Percentiles rank a stretch among this genome's conserved stretches.
Conservation (phyloP, 2,888 invertebrate genomes). For the Hypsopygia costalis region DNA sequence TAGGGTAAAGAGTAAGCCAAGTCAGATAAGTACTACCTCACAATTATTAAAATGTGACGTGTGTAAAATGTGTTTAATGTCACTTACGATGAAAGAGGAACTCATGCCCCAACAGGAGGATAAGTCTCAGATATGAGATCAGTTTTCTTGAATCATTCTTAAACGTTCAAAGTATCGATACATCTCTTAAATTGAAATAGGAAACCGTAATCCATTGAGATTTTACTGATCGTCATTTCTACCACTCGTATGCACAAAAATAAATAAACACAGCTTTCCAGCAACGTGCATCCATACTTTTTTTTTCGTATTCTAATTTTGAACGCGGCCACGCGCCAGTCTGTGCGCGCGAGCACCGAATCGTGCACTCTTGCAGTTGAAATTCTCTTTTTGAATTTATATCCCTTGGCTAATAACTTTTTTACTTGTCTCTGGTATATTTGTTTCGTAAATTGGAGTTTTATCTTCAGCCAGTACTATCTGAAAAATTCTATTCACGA, state of each 20-base stretch:
- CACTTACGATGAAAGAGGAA: no score
- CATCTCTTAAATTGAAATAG: slow-evolving; percentile 1
- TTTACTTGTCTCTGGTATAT: slow-evolving; percentile 4
- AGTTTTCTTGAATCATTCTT: no score
- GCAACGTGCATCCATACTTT: slow-evolving; percentile 60
- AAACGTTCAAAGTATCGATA: background rate
- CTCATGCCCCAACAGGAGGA: no score
- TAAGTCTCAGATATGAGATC: no score
- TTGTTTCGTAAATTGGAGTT: slow-evolving; percentile 2
- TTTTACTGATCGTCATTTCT: slow-evolving; percentile 5
- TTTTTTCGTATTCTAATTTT: slow-evolving; percentile 69
- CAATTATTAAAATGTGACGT: no score
- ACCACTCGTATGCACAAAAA: slow-evolving; percentile 37
- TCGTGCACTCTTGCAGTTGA: slow-evolving; percentile 51
- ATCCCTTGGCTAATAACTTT: slow-evolving; percentile 7
- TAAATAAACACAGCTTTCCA: slow-evolving; percentile 68
- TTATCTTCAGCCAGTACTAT: background rate
- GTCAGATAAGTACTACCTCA: no score
- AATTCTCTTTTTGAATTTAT: slow-evolving; percentile 21
- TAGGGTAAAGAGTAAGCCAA: no score
- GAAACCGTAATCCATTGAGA: slow-evolving; percentile 5
- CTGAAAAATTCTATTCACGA: no score
- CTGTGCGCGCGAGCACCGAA: slow-evolving; percentile 51
- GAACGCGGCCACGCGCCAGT: slow-evolving; percentile 74
- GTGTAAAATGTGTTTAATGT: no score